A percentile compares a stretch with the other conserved stretches of the same genome.
Conservation (phyloP, 1,140 invertebrate genomes). For the Drosophila murphyi region DNA sequence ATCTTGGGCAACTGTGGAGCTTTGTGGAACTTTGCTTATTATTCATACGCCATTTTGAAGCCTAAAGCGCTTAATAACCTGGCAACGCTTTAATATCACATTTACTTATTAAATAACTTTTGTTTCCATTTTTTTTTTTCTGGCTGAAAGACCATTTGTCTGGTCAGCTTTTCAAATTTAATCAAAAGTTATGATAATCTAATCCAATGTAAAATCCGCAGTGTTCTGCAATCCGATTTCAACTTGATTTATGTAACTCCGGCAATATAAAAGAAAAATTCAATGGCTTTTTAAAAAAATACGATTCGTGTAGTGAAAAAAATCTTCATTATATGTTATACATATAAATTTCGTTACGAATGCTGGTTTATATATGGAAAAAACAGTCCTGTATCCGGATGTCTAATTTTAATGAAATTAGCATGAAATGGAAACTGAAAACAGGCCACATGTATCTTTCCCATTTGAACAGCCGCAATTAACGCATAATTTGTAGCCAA, state of each 20-base stretch:
- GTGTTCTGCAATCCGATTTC: constrained; percentile 2
- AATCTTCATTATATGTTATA: too few species aligned
- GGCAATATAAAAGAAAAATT: too few species aligned
- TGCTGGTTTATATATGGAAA: too few species aligned
- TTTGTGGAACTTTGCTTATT: constrained; percentile 26
- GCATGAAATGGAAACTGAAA: neutral
- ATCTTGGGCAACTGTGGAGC: neutral
- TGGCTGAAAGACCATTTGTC: neutral
- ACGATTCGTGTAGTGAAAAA: too few species aligned
- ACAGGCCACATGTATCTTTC: constrained; percentile 6
- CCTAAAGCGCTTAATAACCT: constrained; percentile 59
- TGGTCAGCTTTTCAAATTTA: constrained; percentile 8
- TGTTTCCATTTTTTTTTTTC: constrained; percentile 6
- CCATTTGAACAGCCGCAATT: constrained; percentile 50
- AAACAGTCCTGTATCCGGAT: too few species aligned
- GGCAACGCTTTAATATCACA: constrained; percentile 54
- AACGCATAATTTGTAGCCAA: constrained; percentile 60
- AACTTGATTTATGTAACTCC: constrained; percentile 5
- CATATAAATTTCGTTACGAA: too few species aligned
- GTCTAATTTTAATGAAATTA: neutral
- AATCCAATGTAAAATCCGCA: constrained; percentile 11
- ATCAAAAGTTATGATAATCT: constrained; percentile 24
- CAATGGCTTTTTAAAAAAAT: too few species aligned
- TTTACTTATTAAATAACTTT: constrained; percentile 11
- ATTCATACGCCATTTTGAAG: constrained; percentile 38